These are phyloP conservation scores for Esox masquinongy DNA, from an alignment of 2,797 vertebrate species.

Conservation along the genomic window DNA sequence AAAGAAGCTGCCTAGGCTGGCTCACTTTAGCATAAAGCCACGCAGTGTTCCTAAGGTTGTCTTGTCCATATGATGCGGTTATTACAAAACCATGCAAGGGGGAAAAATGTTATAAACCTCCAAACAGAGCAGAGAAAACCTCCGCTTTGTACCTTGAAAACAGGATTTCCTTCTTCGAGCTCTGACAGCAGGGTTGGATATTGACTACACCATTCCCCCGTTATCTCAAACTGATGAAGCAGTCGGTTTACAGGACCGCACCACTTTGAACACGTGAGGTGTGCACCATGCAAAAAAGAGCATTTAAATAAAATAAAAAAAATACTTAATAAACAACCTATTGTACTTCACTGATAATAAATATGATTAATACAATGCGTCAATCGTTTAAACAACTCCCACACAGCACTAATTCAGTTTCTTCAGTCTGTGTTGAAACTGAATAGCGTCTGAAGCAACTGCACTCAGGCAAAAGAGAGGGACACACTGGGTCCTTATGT, in stretches of 20 bases:
- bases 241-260: constrained; percentile 21
- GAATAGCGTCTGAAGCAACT: not conserved
- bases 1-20: constrained; percentile 28
- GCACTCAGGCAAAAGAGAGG: constrained; percentile 56
- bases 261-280: constrained; percentile 25
- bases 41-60: constrained; percentile 46
- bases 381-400: not conserved
- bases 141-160: not conserved
- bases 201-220: not conserved
- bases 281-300: not conserved
- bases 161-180: constrained; percentile 15
- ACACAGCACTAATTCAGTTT: not conserved
- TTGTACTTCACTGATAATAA: not conserved
- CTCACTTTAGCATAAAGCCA: constrained; percentile 46
- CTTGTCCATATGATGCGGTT: constrained; percentile 44
- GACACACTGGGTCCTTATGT: constrained; percentile 48
- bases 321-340: not conserved
- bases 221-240: constrained; percentile 14
- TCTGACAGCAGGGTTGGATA: not conserved
- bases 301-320: not conserved
- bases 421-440: not conserved
- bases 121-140: not conserved
- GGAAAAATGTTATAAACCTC: not conserved
- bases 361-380: not conserved
- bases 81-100: not conserved